phyloP scores from a whole-genome alignment of 1,140 invertebrate genomes.

The Caerostris darwini region DNA sequence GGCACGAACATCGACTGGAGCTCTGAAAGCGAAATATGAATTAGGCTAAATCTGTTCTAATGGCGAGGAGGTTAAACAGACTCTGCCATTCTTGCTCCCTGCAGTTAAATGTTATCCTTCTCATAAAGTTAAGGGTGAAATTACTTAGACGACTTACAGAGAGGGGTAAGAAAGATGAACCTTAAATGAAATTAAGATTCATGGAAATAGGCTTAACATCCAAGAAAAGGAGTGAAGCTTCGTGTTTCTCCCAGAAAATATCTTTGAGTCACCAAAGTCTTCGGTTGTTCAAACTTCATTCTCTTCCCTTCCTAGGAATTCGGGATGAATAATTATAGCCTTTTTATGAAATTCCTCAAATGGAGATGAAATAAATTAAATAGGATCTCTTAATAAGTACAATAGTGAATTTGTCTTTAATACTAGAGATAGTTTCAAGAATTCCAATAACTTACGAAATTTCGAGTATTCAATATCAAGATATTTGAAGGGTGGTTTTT shows the following conservation, averaged over 20 bases:
- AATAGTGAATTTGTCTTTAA: too few relatives aligned
- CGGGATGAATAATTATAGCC: too few relatives aligned
- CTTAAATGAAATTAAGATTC: constrained; percentile 51
- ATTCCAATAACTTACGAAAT: too few relatives aligned
- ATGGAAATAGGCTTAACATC: constrained; percentile 14
- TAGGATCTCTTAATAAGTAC: too few relatives aligned
- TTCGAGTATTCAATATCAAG: too few relatives aligned
- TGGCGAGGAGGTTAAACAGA: constrained; percentile 40
- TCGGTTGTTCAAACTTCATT: too few relatives aligned
- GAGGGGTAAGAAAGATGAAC: background rate
- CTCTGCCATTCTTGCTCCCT: background rate
- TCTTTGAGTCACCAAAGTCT: background rate
- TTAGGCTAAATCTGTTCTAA: constrained; percentile 54
- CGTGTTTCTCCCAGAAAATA: background rate
- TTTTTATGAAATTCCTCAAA: too few relatives aligned
- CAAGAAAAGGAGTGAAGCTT: background rate
- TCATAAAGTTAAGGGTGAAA: constrained; percentile 52
- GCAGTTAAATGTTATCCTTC: constrained; percentile 50
- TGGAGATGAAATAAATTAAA: too few relatives aligned
- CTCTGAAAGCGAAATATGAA: constrained; percentile 42
- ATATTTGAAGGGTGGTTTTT: too few relatives aligned
- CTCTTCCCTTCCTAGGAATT: too few relatives aligned
- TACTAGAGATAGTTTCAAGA: too few relatives aligned
- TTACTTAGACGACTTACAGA: constrained; percentile 24
- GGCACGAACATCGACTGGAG: background rate